Conservation (phyloP, 2,113 vertebrate species). For the Platycercus adscitus region DNA sequence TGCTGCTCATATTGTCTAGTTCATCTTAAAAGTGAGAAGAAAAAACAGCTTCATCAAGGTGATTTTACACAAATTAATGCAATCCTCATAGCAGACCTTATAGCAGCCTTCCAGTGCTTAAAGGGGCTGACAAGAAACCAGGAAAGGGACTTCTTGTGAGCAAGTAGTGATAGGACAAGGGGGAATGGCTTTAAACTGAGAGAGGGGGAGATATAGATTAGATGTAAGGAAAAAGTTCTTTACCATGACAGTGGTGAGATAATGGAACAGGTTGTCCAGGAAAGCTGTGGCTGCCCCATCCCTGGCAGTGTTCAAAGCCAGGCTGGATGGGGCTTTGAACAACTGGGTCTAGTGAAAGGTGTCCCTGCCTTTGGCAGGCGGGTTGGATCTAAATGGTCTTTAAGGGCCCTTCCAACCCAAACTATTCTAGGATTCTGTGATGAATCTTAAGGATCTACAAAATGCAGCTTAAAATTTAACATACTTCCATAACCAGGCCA, state of each 20-base stretch:
- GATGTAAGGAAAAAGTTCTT: neutral
- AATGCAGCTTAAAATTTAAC: neutral
- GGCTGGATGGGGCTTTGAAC: neutral
- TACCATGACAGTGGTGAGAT: neutral
- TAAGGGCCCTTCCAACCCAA: neutral
- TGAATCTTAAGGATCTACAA: neutral
- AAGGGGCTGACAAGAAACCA: neutral
- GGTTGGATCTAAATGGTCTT: neutral
- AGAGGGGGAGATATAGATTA: neutral
- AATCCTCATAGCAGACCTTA: neutral
- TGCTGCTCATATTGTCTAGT: conserved; percentile 91
- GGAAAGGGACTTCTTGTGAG: neutral
- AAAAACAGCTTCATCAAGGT: neutral
- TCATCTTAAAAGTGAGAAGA: conserved; percentile 79
- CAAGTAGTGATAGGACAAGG: neutral
- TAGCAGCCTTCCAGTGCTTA: neutral
- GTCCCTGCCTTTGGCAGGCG: neutral
- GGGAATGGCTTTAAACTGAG: neutral
- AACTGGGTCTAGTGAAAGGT: neutral
- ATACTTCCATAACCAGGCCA: neutral
- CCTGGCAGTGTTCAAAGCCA: neutral
- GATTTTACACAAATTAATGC: neutral
- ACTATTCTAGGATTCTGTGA: neutral
- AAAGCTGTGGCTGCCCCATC: neutral
- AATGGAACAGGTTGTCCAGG: neutral